A percentile compares a stretch with the other conserved stretches of the same genome.
These are phyloP conservation scores for Chaetodon trifasciatus DNA, from an alignment of 2,797 vertebrate species.

Conservation along the genomic window DNA sequence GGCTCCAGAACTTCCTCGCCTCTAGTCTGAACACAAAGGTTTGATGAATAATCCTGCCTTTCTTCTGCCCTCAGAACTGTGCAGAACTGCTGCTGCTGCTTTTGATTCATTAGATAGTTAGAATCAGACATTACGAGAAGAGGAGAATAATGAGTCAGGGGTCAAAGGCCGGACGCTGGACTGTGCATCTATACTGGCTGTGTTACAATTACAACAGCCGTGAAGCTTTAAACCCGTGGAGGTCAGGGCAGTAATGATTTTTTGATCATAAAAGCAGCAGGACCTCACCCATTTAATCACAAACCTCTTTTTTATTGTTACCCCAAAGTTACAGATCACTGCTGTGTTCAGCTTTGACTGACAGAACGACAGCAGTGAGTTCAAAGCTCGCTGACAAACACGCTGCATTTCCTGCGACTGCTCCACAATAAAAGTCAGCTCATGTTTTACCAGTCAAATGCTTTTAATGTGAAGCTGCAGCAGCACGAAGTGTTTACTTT, in stretches of 20 bases:
- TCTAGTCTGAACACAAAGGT: background rate
- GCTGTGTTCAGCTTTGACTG: too few species aligned
- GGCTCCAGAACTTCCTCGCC: background rate
- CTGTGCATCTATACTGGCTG: background rate
- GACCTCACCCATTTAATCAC: background rate
- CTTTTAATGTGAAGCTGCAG: too few species aligned
- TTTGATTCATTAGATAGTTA: background rate
- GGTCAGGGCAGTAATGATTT: background rate
- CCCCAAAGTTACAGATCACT: background rate
- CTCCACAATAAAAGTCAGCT: too few species aligned
- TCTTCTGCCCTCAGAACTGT: background rate
- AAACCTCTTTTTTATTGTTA: background rate
- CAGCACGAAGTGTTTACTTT: too few species aligned
- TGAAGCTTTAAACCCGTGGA: background rate
- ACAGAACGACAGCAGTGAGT: too few species aligned
- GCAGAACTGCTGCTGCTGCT: background rate
- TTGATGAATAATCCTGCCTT: background rate
- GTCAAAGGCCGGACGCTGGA: background rate
- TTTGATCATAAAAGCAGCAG: background rate
- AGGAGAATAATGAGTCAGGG: background rate
- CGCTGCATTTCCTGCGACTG: too few species aligned
- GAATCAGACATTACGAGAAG: background rate
- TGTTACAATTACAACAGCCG: background rate
- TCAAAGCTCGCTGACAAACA: too few species aligned
- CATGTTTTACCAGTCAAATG: too few species aligned